Conservation (phyloP, 2,888 invertebrate genomes). For the Chouioia cunea region DNA sequence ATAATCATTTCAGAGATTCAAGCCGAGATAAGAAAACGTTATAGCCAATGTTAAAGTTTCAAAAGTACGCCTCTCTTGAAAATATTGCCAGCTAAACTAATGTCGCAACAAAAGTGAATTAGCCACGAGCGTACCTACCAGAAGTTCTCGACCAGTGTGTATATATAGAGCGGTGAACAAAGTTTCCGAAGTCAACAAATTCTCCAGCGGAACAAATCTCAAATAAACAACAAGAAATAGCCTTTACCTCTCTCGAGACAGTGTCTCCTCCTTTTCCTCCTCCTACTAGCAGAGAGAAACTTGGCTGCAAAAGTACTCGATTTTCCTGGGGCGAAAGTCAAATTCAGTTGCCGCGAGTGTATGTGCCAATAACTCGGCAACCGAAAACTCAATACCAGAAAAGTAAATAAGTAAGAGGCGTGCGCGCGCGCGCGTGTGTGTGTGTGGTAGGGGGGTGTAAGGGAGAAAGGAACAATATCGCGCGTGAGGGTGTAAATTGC, state of each 20-base stretch:
- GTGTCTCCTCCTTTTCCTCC: too few relatives aligned
- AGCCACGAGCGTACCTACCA: too few relatives aligned
- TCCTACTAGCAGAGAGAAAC: constrained; percentile 3
- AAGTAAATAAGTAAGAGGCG: constrained; percentile 32
- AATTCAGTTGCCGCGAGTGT: constrained; percentile 8
- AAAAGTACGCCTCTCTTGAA: too few relatives aligned
- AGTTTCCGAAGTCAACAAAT: constrained; percentile 12
- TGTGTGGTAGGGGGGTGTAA: background rate
- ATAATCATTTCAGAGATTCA: too few relatives aligned
- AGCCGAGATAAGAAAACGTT: too few relatives aligned
- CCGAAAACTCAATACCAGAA: constrained; percentile 26
- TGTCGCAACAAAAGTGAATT: too few relatives aligned
- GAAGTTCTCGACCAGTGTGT: too few relatives aligned
- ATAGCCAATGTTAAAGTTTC: too few relatives aligned
- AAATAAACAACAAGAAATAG: too few relatives aligned
- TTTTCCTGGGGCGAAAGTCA: constrained; percentile 14
- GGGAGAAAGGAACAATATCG: constrained; percentile 15
- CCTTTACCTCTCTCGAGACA: too few relatives aligned
- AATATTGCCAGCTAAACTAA: too few relatives aligned
- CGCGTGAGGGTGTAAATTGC: constrained; percentile 34
- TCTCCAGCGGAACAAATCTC: constrained; percentile 12
- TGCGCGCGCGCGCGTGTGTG: background rate
- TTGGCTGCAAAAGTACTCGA: constrained; percentile 11
- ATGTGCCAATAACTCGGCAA: background rate
- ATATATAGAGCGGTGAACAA: background rate